Base-by-base conservation (phyloP, 2,113 vertebrate genomes). In the Platycercus adscitus region DNA sequence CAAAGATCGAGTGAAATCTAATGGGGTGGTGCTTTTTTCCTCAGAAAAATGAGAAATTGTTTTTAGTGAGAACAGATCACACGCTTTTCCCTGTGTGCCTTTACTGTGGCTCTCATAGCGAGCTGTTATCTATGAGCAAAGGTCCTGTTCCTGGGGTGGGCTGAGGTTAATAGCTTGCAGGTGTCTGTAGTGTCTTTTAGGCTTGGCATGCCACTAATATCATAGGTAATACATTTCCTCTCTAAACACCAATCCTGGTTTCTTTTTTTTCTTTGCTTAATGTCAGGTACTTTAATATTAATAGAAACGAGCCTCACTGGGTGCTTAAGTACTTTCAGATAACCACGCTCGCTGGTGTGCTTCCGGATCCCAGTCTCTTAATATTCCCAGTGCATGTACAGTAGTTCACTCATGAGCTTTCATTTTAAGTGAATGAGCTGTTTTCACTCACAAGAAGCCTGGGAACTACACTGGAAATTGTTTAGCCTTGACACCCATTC, bases 41-140 rank as follows among this genome's bases (percentile, higher is more conserved):
- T 78, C 86, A 76, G 81, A 88, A 79, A 94, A 92, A 84, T 71
- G 88, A 81, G 66, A 35, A 44, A 17, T 44, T 95, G 88, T 95
- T 96, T 96, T 93, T 28, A 55, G 63, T 91, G 89, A 96, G 94
- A 88, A 4, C 66, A 86, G 85, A 70, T 88, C 81, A 81, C 87
- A 58, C 75, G 44, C 43, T n/a, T 91, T 90, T 93, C 88, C 82
- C n/a, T 69, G 60, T 7, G 26, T 73, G 76, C 82, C 88, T 83
- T 73, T 41, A 31, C 33, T 0, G 0, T 33, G 58, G 71, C 47
- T 70, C 70, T 82, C 35, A 0, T 5, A 33, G 65, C 0, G 6
- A 41, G 72, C 55, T 77, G 53, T 81, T 89, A 70, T 91, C 91
- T 88, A 46, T 56, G 80, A 31, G 60, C 84, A 63, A 60, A 90